phyloP scores from a whole-genome alignment of 2,888 invertebrate species.

The Dicyrtoma fusca region DNA sequence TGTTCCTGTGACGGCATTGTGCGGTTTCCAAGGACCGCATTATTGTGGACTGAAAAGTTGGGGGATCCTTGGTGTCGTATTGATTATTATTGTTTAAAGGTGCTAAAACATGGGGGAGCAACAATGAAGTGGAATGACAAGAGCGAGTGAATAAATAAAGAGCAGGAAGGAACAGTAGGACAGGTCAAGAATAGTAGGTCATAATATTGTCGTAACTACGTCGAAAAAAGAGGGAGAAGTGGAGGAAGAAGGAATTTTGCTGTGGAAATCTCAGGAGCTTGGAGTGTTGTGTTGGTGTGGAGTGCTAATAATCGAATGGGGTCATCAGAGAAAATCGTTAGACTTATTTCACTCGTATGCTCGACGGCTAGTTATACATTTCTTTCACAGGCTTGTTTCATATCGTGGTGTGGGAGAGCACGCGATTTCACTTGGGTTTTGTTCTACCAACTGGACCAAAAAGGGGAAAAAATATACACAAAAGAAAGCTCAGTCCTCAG shows the following conservation, averaged over 20 bases:
- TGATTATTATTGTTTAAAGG: neutral
- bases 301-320: constrained; percentile 52
- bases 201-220: constrained; percentile 38
- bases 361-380: neutral
- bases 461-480: constrained; percentile 1
- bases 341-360: constrained; percentile 22
- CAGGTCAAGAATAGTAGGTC: constrained; percentile 50
- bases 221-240: constrained; percentile 27
- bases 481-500: neutral
- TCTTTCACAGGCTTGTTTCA: neutral
- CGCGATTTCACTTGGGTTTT: constrained; percentile 1
- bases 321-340: constrained; percentile 56
- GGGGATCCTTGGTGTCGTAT: too few relatives aligned
- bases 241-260: constrained; percentile 15
- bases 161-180: constrained; percentile 41
- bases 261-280: constrained; percentile 13
- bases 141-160: constrained; percentile 1
- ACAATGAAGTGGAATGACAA: constrained; percentile 21
- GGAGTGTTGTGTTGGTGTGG: constrained; percentile 14
- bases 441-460: neutral
- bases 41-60: too few relatives aligned
- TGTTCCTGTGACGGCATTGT: too few relatives aligned
- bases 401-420: constrained; percentile 1
- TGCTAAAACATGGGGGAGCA: constrained; percentile 3
- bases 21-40: too few relatives aligned